These are phyloP conservation scores for Delia radicum DNA, from an alignment of 1,140 invertebrate species.

Conservation along the genomic window DNA sequence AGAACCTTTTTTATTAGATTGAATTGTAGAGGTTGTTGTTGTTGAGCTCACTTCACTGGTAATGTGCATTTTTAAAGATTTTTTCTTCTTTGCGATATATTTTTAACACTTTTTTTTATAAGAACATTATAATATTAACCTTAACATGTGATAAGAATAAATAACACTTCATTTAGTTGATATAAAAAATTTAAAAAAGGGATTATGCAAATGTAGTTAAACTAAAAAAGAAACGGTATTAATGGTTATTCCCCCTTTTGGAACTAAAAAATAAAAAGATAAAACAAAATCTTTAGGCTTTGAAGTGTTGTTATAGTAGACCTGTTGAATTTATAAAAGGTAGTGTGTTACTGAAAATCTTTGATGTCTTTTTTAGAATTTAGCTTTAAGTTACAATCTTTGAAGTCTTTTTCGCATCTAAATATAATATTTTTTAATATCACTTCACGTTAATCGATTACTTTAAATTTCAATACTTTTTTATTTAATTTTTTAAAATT, in stretches of 20 bases:
- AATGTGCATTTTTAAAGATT: conserved; percentile 61
- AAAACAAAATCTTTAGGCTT: not conserved
- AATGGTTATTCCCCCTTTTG: too few relatives aligned
- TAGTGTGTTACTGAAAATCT: too few relatives aligned
- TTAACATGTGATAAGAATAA: too few relatives aligned
- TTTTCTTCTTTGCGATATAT: not conserved
- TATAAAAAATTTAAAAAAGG: too few relatives aligned
- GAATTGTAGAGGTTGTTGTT: conserved; percentile 53
- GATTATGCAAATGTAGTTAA: too few relatives aligned
- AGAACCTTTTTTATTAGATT: conserved; percentile 29
- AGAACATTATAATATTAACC: not conserved
- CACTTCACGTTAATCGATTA: not conserved
- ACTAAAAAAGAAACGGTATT: too few relatives aligned
- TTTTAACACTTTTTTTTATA: not conserved
- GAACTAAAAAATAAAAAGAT: not conserved
- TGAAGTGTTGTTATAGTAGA: not conserved
- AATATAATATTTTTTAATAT: not conserved
- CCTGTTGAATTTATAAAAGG: too few relatives aligned
- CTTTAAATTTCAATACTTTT: not conserved
- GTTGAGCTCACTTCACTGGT: conserved; percentile 71
- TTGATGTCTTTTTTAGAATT: too few relatives aligned
- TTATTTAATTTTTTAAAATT: not conserved
- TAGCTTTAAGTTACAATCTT: too few relatives aligned
- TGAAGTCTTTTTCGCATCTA: too few relatives aligned
- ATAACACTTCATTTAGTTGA: too few relatives aligned